Conservation (phyloP, 2,113 vertebrate species). For the Dromiciops gliroides region DNA sequence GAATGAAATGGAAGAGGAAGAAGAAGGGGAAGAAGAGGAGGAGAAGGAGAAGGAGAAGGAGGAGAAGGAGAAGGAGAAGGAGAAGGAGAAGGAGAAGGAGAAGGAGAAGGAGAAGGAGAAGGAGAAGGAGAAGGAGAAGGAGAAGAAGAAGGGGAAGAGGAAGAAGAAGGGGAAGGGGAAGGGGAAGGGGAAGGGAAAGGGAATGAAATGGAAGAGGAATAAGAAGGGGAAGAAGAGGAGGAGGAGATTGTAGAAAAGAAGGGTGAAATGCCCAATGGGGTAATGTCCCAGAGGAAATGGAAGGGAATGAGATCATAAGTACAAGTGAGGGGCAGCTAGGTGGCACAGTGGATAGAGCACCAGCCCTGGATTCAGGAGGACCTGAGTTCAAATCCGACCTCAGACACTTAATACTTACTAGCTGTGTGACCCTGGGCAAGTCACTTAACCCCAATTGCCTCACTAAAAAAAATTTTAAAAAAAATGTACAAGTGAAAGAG, state of each 20-base stretch:
- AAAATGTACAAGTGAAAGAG: neutral
- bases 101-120: accelerated
- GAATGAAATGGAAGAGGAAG: no score
- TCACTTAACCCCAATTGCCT: no score
- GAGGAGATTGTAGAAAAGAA: neutral
- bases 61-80: neutral
- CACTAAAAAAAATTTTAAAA: no score
- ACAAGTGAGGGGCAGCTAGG: no score
- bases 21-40: no score
- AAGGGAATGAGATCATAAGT: neutral
- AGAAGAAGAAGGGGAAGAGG: neutral
- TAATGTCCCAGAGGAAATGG: neutral
- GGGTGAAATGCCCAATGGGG: neutral
- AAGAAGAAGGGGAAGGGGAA: neutral
- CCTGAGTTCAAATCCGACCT: no score
- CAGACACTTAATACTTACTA: no score
- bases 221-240: neutral
- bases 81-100: neutral
- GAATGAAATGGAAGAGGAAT: no score
- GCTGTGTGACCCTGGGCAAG: no score
- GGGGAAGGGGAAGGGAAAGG: neutral
- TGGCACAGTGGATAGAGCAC: no score
- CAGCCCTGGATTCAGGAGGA: no score
- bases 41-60: neutral
- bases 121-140: neutral